phyloP scores from a whole-genome alignment of 2,888 invertebrate genomes.

The Cecidostiba fungosa region DNA sequence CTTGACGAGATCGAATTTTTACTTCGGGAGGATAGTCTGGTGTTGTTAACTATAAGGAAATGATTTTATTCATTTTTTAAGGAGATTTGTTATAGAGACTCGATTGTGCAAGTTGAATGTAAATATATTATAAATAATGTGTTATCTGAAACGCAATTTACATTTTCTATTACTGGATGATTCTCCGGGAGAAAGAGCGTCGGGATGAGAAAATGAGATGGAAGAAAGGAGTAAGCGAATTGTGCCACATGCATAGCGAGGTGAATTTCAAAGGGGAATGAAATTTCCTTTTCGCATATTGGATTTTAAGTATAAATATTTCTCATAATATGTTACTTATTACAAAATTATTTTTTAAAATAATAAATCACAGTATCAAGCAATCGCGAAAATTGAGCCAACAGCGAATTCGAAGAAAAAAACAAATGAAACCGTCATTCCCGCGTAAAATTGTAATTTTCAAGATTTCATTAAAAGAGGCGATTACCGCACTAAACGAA shows the following conservation, averaged over 20 bases:
- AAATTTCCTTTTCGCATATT: no score
- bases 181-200: background rate
- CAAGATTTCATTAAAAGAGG: constrained; percentile 36
- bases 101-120: no score
- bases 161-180: background rate
- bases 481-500: constrained; percentile 67
- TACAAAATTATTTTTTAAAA: no score
- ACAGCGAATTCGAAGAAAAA: background rate
- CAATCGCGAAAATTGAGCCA: background rate
- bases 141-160: no score
- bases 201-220: constrained; percentile 32
- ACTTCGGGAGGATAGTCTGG: no score
- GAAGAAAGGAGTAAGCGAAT: background rate
- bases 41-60: no score
- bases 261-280: background rate
- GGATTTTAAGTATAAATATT: no score
- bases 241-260: background rate
- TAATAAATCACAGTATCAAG: no score
- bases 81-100: no score
- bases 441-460: constrained; percentile 38
- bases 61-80: no score
- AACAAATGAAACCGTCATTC: background rate
- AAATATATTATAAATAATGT: no score
- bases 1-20: constrained; percentile 27
- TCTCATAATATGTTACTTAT: no score